Base-by-base conservation (phyloP, 2,797 vertebrate genomes). In the Lithobates pipiens region DNA sequence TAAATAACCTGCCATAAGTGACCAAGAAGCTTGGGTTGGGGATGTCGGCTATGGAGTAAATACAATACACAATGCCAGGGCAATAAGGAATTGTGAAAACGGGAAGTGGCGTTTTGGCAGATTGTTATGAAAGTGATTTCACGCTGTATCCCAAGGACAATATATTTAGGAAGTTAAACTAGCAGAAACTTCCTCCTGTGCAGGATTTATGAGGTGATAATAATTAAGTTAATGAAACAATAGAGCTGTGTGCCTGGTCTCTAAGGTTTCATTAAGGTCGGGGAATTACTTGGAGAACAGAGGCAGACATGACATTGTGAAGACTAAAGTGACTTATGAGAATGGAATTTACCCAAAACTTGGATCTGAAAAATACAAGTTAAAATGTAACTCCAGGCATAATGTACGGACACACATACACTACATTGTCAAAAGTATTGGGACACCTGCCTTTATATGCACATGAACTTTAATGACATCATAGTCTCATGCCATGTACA, bases 121-220 rank as follows among this genome's bases (percentile, higher is more conserved):
- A 29, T 57, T 87, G 89, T 85, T 88, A 73, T 63, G 3, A 83
- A 27, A 71, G 10, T 54, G 29, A 57, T 89, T 86, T 91, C 88
- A 84, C 90, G 89, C 90, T 73, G 84, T 93, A 88, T 88, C 85
- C 91, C 88, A 93, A 93, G 93, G 91, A 90, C 89, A 81, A 61
- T 3, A 79, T 3, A 80, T 87, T 77, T 88, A 85, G 92, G 90
- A 92, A 93, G 89, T 76, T 74, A 67, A 89, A 91, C 89, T 87
- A 91, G 88, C 88, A 91, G 89, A 87, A 85, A 87, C 89, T 93
- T 92, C 89, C 91, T 88, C 72, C 90, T 74, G 46, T 54, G 65
- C 63, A 88, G 91, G 88, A 90, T 91, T 92, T 90, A 89, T 79
- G 70, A 25, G 68, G 23, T 76, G 68, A n/a, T 70, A 27, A 61